These are phyloP conservation scores for Hypothenemus hampei DNA, from an alignment of 1,140 invertebrate species.

Conservation along the genomic window DNA sequence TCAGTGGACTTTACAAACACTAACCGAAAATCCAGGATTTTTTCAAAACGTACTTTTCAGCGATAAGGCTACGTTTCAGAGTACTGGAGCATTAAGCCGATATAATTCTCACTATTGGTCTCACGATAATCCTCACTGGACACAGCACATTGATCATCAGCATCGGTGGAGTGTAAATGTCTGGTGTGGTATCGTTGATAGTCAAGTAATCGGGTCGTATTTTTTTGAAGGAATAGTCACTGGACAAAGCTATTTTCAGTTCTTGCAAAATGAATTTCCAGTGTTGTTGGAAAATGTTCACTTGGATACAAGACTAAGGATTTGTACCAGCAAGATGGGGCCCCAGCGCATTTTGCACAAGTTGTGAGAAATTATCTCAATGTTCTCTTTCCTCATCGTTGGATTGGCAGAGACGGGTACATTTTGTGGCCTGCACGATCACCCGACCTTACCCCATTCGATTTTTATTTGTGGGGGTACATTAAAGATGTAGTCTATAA, in stretches of 20 bases:
- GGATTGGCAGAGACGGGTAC: not conserved
- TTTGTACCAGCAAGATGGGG: conserved; percentile 6
- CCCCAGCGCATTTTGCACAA: not conserved
- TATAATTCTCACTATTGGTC: not conserved
- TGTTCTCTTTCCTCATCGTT: not conserved
- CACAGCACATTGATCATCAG: not conserved
- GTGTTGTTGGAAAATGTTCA: not conserved
- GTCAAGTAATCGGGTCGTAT: not conserved
- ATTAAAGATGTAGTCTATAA: too few relatives aligned
- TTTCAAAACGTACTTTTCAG: not conserved
- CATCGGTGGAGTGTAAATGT: not conserved
- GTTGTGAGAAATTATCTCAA: conserved; percentile 2
- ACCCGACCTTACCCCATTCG: conserved; percentile 1
- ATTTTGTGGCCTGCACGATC: conserved; percentile 2
- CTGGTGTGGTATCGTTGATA: not conserved
- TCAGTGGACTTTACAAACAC: not conserved
- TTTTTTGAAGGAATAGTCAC: not conserved
- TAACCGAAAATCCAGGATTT: not conserved
- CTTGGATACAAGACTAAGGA: not conserved
- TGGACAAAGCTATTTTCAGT: not conserved
- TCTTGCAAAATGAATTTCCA: not conserved
- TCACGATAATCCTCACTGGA: not conserved
- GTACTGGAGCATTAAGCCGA: not conserved
- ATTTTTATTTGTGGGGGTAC: conserved; percentile 9
- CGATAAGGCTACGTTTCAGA: not conserved